A percentile compares a stretch with the other conserved stretches of the same genome.
Conservation (phyloP, 2,888 invertebrate genomes). For the Cylloceria caligata region DNA sequence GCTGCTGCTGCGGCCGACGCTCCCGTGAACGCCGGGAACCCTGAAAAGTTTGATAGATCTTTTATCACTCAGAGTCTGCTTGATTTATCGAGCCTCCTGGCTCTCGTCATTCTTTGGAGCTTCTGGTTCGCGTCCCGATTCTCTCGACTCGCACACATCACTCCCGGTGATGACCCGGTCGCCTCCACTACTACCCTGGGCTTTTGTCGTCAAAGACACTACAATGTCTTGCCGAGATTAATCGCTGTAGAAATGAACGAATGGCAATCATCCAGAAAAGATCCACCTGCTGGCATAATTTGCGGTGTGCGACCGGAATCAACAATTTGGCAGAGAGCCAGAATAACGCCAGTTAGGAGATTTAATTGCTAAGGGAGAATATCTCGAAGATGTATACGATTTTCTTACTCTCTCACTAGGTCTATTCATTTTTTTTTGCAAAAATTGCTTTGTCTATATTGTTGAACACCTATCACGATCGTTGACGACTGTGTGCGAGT, state of each 20-base stretch:
- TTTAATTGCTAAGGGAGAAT: conserved; percentile 62
- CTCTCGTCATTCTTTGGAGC: background rate
- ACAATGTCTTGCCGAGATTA: conserved; percentile 57
- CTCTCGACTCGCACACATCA: conserved; percentile 21
- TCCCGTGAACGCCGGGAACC: conserved; percentile 83
- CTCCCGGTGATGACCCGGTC: background rate
- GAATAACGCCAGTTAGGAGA: conserved; percentile 37
- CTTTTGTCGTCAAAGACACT: conserved; percentile 31
- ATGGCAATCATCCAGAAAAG: conserved; percentile 55
- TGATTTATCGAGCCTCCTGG: conserved; percentile 11
- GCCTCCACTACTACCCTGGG: background rate
- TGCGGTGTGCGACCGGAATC: conserved; percentile 29
- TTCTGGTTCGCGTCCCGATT: background rate
- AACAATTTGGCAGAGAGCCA: conserved; percentile 51
- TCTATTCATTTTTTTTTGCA: background rate
- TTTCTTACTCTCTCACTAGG: conserved; percentile 21
- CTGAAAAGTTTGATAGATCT: conserved; percentile 74
- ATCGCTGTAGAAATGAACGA: conserved; percentile 48
- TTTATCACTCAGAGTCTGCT: conserved; percentile 34
- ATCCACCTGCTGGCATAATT: conserved; percentile 63
- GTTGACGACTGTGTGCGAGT: conserved; percentile 42
- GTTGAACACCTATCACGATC: conserved; percentile 24
- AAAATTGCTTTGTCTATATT: conserved; percentile 20
- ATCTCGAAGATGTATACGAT: conserved; percentile 33
- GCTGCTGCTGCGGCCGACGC: conserved; percentile 86